Evolutionary conservation across 2,797 vertebrate species (phyloP), one percentile per base, ranked within the genome.

Genomic region (Erithacus rubecula): DNA sequence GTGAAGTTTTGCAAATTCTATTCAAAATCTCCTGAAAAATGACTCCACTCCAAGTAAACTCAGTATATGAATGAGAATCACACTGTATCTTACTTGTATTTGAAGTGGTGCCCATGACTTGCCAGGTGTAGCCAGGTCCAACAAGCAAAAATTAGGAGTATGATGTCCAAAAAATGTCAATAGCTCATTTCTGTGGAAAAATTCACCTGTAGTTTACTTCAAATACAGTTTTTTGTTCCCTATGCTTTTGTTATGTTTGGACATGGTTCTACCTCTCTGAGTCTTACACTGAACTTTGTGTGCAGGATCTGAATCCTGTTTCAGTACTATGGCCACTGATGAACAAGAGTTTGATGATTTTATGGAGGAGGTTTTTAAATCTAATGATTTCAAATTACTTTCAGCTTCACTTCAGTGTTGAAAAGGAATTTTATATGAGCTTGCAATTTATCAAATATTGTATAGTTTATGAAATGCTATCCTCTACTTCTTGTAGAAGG

Each of bases 311-410:
- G 39, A 51, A 36, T 62, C 22, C 27, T 62, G 18, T 82, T 87
- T 46, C 39, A 58, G 3, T 59, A 15, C 15, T 37, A 0, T 41
- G 24, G 46, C 37, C 0, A 0, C 14, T 59, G 39, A 86, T 36
- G 19, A 75, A 30, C 26, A 81, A 44, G 19, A 76, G 51, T 30
- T 74, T 34, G 32, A 44, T 64, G 41, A 20, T 87, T 90, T 77
- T 75, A 5, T 81, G 46, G 39, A 79, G 77, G 44, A 59, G 6
- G 10, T 24, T 91, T 69, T 65, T 10, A 15, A 27, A 76, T 72
- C 15, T 47, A 76, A 55, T 7, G 29, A 32, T 52, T 69, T 37
- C 9, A 47, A 43, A 68, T 84, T 70, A 78, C 8, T 27, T 69
- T 81, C 75, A 59, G 12, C 55, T 2, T 1, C 47, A 58, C 15